Percentiles rank a stretch among this genome's conserved stretches.
Conservation (phyloP, 2,888 invertebrate genomes). For the Pachycephus smyrnensis region DNA sequence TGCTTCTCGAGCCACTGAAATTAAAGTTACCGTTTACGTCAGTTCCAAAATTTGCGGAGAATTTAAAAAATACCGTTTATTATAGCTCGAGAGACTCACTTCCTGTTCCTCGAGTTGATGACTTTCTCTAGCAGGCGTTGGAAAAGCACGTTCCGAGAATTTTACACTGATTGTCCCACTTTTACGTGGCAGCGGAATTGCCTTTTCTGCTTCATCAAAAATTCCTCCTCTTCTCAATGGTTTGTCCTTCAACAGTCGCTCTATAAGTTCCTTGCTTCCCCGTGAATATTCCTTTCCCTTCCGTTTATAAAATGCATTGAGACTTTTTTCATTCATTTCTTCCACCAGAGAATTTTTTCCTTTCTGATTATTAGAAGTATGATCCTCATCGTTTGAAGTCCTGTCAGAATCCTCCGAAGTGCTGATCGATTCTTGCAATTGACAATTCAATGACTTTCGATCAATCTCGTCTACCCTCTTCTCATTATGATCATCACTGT, state of each 20-base stretch:
- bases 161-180: slow-evolving; percentile 73
- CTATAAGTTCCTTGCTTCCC: slow-evolving; percentile 30
- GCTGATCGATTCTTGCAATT: slow-evolving; percentile 20
- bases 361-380: not conserved
- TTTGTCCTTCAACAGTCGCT: slow-evolving; percentile 47
- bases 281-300: slow-evolving; percentile 24
- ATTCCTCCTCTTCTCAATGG: slow-evolving; percentile 54
- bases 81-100: slow-evolving; percentile 51
- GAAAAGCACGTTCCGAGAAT: slow-evolving; percentile 82
- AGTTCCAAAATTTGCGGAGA: not conserved
- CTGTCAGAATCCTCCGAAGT: slow-evolving; percentile 36
- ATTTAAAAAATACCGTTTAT: not conserved
- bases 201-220: slow-evolving; percentile 59
- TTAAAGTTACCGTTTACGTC: slow-evolving; percentile 7
- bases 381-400: slow-evolving; percentile 19
- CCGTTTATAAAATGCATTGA: slow-evolving; percentile 22
- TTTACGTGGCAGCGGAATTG: slow-evolving; percentile 72
- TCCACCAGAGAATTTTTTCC: not conserved
- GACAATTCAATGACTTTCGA: not conserved
- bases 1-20: slow-evolving; percentile 81
- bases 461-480: not conserved
- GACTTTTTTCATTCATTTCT: slow-evolving; percentile 25
- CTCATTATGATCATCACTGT: not conserved
- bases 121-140: slow-evolving; percentile 86
- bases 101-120: slow-evolving; percentile 78